phyloP scores from a whole-genome alignment of 2,113 vertebrate genomes.

The Campylomormyrus tamandua region DNA sequence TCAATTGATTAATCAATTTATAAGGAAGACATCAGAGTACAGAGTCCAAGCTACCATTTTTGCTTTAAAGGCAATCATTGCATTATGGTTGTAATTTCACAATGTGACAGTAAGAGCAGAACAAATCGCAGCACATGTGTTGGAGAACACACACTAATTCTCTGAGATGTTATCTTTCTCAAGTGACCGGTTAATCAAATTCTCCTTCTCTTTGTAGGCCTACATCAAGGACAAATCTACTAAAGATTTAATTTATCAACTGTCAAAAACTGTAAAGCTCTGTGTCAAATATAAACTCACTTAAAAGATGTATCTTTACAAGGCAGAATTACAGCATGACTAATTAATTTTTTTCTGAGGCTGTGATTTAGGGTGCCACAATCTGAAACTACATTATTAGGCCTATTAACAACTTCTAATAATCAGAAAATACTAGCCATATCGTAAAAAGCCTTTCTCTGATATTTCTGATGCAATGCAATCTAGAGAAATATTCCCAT shows the following conservation, averaged over 20 bases:
- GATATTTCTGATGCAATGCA: background rate
- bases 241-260: background rate
- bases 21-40: background rate
- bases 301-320: background rate
- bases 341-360: background rate
- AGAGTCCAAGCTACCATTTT: background rate
- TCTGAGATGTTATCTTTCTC: background rate
- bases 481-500: background rate
- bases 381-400: background rate
- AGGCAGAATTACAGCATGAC: background rate
- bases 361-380: background rate
- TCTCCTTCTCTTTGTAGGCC: background rate
- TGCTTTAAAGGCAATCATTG: background rate
- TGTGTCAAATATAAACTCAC: background rate
- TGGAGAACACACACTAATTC: background rate
- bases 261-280: background rate
- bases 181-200: conserved; percentile 15
- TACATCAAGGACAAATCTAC: background rate
- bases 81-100: background rate
- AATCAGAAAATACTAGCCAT: background rate
- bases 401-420: background rate
- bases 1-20: background rate
- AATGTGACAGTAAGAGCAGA: background rate
- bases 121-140: background rate
- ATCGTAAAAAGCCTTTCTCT: background rate